Evolutionary conservation across 2,888 invertebrate genomes (phyloP), one percentile per base, ranked within the genome.

Genomic region (Sinodicranocentrus sp.): DNA sequence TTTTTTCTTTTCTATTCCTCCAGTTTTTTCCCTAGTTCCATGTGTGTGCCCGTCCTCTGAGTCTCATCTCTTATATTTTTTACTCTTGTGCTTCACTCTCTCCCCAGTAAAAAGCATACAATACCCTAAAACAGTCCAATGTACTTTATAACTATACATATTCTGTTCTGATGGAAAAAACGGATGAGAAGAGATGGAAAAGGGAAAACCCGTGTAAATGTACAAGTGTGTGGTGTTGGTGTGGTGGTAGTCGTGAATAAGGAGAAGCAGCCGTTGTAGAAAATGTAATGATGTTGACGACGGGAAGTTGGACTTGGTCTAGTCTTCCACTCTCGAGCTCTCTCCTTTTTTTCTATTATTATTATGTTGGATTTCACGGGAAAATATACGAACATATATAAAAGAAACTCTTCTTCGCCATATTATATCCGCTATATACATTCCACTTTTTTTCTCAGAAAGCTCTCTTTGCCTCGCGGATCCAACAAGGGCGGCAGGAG

Each of bases 201-300:
- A 43, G 19, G 39, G 48, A 67, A 77, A 77, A 67, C 63, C 26
- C 61, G 44, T 52, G 52, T 48, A 76, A 76, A 73, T 73, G 76
- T 63, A 65, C 54, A 76, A 44, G 25, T n/a, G 59, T 54, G 19
- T 43, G 23, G 33, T 57, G 59, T 17, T 72, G 71, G 57, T 23
- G 59, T 43, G 61, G 59, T 23, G 61, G 28, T 2, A 13, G 33
- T 59, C 17, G 23, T 23, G 72, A 57, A 33, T 43, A 5, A 70
- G 70, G 2, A 21, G 33, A 21, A 48, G 70, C 78, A 78, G 78
- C 70, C 61, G 61, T 78, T 13, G 15, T 43, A 54, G 71, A 79
- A 79, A 79, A 79, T 54, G 80, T 80, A 80, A 80, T 80, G 80
- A 80, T 80, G 80, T 80, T 72, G 80, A 80, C 65, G 80, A 72